These are phyloP conservation scores for Chelon auratus DNA, from an alignment of 2,797 vertebrate species.

Conservation along the genomic window DNA sequence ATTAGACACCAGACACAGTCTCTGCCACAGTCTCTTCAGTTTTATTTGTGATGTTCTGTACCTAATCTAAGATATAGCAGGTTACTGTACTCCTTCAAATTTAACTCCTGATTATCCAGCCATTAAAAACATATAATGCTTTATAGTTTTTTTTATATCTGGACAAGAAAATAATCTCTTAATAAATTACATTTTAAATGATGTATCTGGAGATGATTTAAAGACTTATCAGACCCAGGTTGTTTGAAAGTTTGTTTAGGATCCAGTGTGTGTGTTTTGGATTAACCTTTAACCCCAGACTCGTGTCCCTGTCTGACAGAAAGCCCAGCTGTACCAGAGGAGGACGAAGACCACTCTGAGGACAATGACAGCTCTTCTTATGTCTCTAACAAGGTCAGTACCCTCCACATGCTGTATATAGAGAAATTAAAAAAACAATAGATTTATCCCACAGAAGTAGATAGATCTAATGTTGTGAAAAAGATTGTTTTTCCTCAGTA, in stretches of 20 bases:
- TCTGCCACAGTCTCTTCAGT: not conserved
- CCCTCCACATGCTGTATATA: conserved; percentile 14
- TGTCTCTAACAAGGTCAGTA: conserved; percentile 77
- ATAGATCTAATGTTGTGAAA: not conserved
- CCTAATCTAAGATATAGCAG: not conserved
- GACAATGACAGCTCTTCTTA: conserved; percentile 77
- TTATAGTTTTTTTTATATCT: not conserved
- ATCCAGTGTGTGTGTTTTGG: not conserved
- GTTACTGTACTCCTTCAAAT: not conserved
- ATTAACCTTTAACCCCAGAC: conserved; percentile 27
- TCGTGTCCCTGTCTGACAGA: conserved; percentile 58
- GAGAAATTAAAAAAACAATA: not conserved
- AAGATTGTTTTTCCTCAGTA: not conserved
- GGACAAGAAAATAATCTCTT: not conserved
- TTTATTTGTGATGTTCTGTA: too few species aligned
- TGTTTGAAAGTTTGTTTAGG: conserved; percentile 3
- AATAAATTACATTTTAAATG: too few species aligned
- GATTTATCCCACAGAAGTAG: not conserved
- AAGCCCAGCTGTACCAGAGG: conserved; percentile 77
- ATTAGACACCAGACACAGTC: conserved; percentile 1
- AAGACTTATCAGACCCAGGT: not conserved
- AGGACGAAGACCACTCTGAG: conserved; percentile 82
- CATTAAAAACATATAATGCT: too few species aligned
- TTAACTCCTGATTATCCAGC: not conserved
- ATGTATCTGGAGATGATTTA: not conserved